Conservation (phyloP, 2,797 vertebrate species). For the Discoglossus pictus region DNA sequence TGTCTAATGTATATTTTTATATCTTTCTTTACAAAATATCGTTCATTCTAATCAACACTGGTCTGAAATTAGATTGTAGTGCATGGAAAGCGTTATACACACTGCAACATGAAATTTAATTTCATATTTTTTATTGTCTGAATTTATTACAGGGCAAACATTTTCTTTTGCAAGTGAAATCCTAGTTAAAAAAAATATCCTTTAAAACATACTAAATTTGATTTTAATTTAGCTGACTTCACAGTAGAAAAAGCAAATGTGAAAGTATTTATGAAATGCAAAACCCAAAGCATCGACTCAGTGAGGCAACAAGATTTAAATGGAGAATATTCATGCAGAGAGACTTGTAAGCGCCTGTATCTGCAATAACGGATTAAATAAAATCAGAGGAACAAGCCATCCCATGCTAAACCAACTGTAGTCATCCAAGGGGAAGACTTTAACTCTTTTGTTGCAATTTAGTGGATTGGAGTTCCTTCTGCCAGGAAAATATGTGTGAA, state of each 20-base stretch:
- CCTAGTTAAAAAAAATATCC: neutral
- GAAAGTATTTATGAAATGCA: conserved; percentile 9
- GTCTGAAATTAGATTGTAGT: too few relatives aligned
- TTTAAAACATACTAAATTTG: neutral
- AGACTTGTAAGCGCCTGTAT: conserved; percentile 28
- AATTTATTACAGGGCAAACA: too few relatives aligned
- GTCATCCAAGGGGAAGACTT: neutral
- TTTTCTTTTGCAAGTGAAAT: conserved; percentile 12
- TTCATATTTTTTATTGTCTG: too few relatives aligned
- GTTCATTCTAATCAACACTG: too few relatives aligned
- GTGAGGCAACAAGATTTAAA: conserved; percentile 42
- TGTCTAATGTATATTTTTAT: too few relatives aligned
- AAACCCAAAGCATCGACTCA: conserved; percentile 20
- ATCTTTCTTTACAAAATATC: too few relatives aligned
- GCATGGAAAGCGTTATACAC: too few relatives aligned
- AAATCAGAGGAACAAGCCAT: conserved; percentile 29
- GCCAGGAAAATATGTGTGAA: too few relatives aligned
- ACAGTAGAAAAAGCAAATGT: conserved; percentile 11
- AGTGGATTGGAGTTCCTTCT: neutral
- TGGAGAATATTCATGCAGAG: conserved; percentile 37
- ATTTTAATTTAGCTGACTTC: conserved; percentile 19
- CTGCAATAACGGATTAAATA: conserved; percentile 35
- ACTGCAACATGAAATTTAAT: too few relatives aligned
- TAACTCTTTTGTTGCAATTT: neutral
- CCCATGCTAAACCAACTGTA: conserved; percentile 12